These are phyloP conservation scores for Theristicus caerulescens DNA, from an alignment of 2,113 vertebrate genomes.

Conservation along the genomic window DNA sequence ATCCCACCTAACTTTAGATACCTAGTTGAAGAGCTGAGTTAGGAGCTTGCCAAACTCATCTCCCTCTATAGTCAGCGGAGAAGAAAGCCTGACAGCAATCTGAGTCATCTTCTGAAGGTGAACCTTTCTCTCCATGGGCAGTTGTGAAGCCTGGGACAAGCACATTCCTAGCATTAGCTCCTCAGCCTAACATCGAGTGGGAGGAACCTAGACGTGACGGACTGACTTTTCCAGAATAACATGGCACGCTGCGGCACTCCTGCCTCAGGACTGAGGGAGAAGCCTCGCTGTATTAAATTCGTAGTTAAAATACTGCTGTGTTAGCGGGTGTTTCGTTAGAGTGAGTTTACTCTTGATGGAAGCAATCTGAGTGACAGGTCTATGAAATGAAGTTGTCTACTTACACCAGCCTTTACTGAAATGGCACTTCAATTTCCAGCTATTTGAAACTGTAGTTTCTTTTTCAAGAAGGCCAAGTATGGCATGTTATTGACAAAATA, in stretches of 20 bases:
- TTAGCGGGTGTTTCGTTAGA: not conserved
- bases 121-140: not conserved
- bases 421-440: slow-evolving; percentile 22
- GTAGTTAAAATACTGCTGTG: not conserved
- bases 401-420: slow-evolving; percentile 14
- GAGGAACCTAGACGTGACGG: not conserved
- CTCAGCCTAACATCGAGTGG: not conserved
- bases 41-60: not conserved
- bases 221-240: not conserved
- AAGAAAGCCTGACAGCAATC: not conserved
- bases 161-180: fast-evolving
- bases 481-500: slow-evolving; percentile 20
- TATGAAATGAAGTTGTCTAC: slow-evolving; percentile 14
- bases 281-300: not conserved
- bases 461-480: not conserved
- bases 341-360: not conserved
- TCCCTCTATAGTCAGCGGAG: not conserved
- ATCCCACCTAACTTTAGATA: not conserved
- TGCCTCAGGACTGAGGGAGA: not conserved
- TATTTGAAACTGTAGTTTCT: slow-evolving; percentile 1
- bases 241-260: fast-evolving
- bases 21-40: not conserved
- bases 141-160: not conserved
- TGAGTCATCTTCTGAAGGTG: not conserved
- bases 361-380: not conserved